Conservation (phyloP, 1,140 invertebrate genomes). For the Panagrolaimus sp. region DNA sequence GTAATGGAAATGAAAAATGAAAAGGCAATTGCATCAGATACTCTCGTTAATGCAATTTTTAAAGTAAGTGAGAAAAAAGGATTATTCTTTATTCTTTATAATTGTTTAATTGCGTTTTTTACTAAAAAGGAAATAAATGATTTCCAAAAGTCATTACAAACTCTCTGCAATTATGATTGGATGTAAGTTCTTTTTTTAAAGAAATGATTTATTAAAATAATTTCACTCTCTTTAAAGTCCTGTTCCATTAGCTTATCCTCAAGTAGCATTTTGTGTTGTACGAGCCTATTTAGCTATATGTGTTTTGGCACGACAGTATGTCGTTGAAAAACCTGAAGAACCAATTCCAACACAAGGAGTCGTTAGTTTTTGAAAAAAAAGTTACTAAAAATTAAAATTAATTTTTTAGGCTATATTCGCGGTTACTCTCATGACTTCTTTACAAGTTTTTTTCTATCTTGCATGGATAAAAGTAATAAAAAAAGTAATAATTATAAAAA, state of each 20-base stretch:
- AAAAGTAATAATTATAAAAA: too few relatives aligned
- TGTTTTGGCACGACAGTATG: constrained; percentile 34
- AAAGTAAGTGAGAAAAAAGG: constrained; percentile 51
- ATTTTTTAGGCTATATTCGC: constrained; percentile 26
- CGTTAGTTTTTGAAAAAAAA: background rate
- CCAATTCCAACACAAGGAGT: constrained; percentile 32
- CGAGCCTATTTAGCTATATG: constrained; percentile 46
- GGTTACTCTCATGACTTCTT: constrained; percentile 31
- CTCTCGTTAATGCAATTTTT: constrained; percentile 28
- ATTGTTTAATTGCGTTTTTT: constrained; percentile 21
- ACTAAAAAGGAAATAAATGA: constrained; percentile 28
- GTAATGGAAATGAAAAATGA: background rate
- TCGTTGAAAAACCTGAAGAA: constrained; percentile 36
- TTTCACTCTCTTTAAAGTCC: too few relatives aligned
- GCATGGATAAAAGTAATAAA: constrained; percentile 37
- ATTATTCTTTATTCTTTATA: constrained; percentile 25
- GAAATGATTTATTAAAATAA: too few relatives aligned
- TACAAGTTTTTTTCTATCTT: constrained; percentile 36
- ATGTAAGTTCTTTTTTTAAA: constrained; percentile 34
- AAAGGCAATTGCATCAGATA: constrained; percentile 14
- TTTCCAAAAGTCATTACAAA: constrained; percentile 35
- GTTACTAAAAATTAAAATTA: background rate
- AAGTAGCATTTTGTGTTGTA: constrained; percentile 47
- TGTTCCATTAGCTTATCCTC: constrained; percentile 30
- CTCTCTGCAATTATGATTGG: constrained; percentile 38